These are phyloP conservation scores for Ara ararauna DNA, from an alignment of 2,797 vertebrate species.

Conservation along the genomic window DNA sequence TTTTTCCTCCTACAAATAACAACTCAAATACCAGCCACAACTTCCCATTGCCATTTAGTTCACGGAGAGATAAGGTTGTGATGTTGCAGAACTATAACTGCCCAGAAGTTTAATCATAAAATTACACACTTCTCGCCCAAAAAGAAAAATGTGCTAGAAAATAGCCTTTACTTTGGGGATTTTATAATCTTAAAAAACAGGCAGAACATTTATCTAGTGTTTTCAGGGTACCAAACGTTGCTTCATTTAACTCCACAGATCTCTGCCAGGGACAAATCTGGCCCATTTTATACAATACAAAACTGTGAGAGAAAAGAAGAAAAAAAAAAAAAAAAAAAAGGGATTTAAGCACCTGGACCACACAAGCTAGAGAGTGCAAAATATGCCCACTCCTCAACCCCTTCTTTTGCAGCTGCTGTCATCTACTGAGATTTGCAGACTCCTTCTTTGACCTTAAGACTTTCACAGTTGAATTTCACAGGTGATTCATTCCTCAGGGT, in stretches of 20 bases:
- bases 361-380: background rate
- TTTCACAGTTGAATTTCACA: constrained; percentile 44
- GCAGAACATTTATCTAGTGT: background rate
- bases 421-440: background rate
- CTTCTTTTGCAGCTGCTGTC: background rate
- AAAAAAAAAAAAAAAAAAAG: background rate
- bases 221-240: background rate
- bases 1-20: constrained; percentile 16
- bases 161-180: background rate
- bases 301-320: background rate
- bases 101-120: constrained; percentile 38
- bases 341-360: background rate
- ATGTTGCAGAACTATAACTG: background rate
- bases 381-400: background rate
- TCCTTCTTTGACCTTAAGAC: background rate
- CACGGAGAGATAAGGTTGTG: background rate
- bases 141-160: constrained; percentile 2
- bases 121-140: constrained; percentile 11
- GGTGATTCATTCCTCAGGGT: constrained; percentile 34
- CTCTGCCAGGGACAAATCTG: background rate
- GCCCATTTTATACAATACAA: background rate
- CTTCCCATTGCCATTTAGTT: background rate
- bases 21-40: background rate
- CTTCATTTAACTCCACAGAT: background rate
- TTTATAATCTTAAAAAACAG: constrained; percentile 12